phyloP scores from a whole-genome alignment of 2,888 invertebrate species.

The Chamaedrilus cognettii region DNA sequence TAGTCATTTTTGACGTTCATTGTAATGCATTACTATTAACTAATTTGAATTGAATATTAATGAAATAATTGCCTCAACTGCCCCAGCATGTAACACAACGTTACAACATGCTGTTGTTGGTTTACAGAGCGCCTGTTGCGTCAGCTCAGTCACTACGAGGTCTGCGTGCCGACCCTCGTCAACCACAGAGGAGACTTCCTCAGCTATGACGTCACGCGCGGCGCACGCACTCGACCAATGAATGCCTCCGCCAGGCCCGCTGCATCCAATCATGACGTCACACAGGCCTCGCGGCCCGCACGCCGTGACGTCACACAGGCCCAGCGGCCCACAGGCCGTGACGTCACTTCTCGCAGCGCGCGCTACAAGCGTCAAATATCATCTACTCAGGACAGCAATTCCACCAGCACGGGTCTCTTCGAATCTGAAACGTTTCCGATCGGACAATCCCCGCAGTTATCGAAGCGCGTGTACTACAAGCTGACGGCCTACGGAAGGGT shows the following conservation, averaged over 20 bases:
- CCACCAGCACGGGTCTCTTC: neutral
- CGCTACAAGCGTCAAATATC: neutral
- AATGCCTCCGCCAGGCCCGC: no score
- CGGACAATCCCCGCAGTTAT: constrained; percentile 12
- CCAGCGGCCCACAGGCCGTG: neutral
- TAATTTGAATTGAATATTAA: no score
- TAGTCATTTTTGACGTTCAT: no score
- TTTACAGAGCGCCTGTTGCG: constrained; percentile 47
- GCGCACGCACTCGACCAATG: no score
- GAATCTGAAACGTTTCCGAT: neutral
- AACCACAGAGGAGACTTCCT: constrained; percentile 48
- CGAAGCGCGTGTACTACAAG: constrained; percentile 46
- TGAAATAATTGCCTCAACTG: no score
- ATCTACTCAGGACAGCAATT: neutral
- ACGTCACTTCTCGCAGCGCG: neutral
- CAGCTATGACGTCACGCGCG: constrained; percentile 45
- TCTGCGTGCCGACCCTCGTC: constrained; percentile 48
- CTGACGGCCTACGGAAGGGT: constrained; percentile 51
- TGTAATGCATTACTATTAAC: no score
- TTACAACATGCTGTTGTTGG: no score
- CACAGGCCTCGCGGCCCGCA: neutral
- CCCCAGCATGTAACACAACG: no score
- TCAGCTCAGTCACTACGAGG: constrained; percentile 45
- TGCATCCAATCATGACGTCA: constrained; percentile 11
- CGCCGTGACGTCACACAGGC: constrained; percentile 9